Base-by-base conservation (phyloP, 2,888 invertebrate genomes). In the Pheosia gnoma region DNA sequence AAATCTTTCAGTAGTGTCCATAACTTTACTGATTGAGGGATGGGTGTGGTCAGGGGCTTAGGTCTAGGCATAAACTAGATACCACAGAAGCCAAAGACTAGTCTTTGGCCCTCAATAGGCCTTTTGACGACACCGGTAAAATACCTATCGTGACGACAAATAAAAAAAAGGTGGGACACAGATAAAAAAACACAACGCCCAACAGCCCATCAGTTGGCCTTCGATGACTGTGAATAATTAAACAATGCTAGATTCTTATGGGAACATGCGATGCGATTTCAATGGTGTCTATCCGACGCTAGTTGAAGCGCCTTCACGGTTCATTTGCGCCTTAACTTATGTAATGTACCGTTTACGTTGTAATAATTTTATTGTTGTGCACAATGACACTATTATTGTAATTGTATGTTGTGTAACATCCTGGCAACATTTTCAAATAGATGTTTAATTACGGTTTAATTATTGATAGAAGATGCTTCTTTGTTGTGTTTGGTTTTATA, bases 361-460 rank as follows among this genome's bases (percentile, higher is more conserved):
- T 68, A 65, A 71, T 68, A 74, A 64, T 61, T 58, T 60, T 58
- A 74, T 76, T 74, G 74, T 71, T 64, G 53, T 63, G 61, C 60
- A 62, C 37, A 49, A 68, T 73, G 68, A 75, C 68, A 73, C 61
- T 58, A 70, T 63, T 59, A 58, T 62, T 64, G 43, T 60, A 58
- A 61, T 60, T 54, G 53, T 59, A 61, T 37, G 58, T 76, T 76
- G 71, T 65, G 62, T 65, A 63, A 73, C 59, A 61, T 63, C 67
- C 61, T 66, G 68, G 60, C 25, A 68, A 65, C 68, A 63, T 74
- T 60, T 68, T 65, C 66, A 76, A 74, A 71, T 73, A 68, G 51
- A 55, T 63, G 56, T 65, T 76, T 76, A 67, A 76, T 68, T 72
- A 60, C 62, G 51, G 8, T 10, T 53, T 53, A 53, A 53, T 53